Evolutionary conservation across 2,113 vertebrate genomes (phyloP).

Genomic region (Mirza zaza): DNA sequence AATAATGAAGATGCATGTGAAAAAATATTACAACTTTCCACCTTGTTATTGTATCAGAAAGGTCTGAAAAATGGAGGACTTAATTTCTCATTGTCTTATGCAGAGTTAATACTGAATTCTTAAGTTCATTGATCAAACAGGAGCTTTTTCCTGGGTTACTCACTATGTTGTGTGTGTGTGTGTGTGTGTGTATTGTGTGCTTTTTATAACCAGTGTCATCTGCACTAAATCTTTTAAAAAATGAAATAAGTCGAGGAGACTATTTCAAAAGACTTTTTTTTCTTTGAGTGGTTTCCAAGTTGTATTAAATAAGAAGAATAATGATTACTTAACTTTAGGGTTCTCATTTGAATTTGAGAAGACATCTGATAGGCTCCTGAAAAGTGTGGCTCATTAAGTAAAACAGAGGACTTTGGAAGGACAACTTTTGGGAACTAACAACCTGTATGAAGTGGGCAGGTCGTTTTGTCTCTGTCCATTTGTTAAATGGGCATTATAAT

Average conservation of each 20-base stretch:
- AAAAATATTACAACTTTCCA: neutral
- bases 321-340: neutral
- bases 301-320: neutral
- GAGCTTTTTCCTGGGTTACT: slow-evolving; percentile 67
- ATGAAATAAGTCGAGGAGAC: slow-evolving; percentile 23
- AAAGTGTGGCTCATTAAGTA: neutral
- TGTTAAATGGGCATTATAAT: slow-evolving; percentile 35
- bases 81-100: neutral
- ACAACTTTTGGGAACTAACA: neutral
- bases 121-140: slow-evolving; percentile 9
- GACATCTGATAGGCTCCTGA: neutral
- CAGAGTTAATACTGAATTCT: neutral
- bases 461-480: neutral
- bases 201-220: neutral
- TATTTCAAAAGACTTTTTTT: slow-evolving; percentile 72
- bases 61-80: neutral
- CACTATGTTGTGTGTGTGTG: neutral
- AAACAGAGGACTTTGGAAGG: neutral
- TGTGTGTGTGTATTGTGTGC: neutral
- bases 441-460: neutral
- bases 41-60: neutral
- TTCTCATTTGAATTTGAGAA: slow-evolving; percentile 42
- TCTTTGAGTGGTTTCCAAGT: slow-evolving; percentile 50
- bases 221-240: slow-evolving; percentile 52
- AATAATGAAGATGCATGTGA: neutral